These are phyloP conservation scores for Pherbina coryleti DNA, from an alignment of 2,888 invertebrate genomes.

Conservation along the genomic window DNA sequence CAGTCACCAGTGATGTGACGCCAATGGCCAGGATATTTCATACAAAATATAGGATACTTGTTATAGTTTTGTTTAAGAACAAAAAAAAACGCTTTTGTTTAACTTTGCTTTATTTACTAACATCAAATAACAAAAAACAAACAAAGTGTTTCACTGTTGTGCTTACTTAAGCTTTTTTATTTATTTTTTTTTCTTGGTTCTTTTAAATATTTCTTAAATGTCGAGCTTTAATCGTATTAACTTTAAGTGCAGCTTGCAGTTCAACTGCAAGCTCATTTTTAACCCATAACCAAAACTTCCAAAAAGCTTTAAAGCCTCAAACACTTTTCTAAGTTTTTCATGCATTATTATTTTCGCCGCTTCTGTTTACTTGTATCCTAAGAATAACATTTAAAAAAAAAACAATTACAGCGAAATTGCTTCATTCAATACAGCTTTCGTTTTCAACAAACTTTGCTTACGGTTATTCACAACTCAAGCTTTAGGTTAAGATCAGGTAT, in stretches of 20 bases:
- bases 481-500: constrained; percentile 2
- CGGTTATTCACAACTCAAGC: background rate
- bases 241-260: background rate
- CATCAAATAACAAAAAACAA: background rate
- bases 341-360: constrained; percentile 3
- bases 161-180: background rate
- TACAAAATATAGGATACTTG: background rate
- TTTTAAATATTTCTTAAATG: background rate
- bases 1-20: background rate
- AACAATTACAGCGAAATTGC: background rate
- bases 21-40: constrained; percentile 27
- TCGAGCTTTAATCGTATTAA: background rate
- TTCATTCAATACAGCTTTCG: constrained; percentile 37
- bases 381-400: too few relatives aligned
- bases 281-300: background rate
- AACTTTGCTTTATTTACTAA: constrained; percentile 16
- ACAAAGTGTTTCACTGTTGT: background rate
- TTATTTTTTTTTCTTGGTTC: background rate
- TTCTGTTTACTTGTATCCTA: background rate
- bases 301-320: constrained; percentile 8
- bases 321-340: background rate
- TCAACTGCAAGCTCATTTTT: background rate
- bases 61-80: background rate
- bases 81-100: background rate
- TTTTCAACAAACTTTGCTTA: constrained; percentile 38